Base-by-base conservation (phyloP, 1,140 invertebrate genomes). In the Trichoplusia ni region DNA sequence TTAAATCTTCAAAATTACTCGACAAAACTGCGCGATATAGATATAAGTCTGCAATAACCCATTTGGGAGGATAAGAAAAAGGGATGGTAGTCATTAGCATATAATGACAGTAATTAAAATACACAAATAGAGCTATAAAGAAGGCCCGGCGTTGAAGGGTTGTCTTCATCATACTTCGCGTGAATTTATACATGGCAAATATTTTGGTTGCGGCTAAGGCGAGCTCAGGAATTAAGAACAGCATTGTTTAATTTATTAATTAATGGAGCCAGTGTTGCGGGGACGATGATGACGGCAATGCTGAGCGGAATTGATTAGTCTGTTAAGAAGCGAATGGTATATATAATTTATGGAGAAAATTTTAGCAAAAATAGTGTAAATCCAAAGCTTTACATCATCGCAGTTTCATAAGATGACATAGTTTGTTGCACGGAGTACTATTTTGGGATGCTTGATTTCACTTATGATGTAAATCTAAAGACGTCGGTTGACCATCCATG, bases 101-200 rank as follows among this genome's bases (percentile, higher is more conserved):
- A 91, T 91, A 91, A 91, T 91, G 90, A 91, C 87, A 84, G 90
- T 91, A 91, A 91, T 91, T 91, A 91, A 91, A 91, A 91, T 91
- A 91, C 88, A 91, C 90, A 91, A 91, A 91, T 91, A 91, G 88
- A 90, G 86, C 88, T 82, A 91, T 91, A 91, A 91, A 91, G 86
- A 81, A 82, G 81, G 86, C 77, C 71, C 73, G 75, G 71, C 77
- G 82, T 72, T 84, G 89, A 91, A 90, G 89, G 90, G 90, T 84
- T 89, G 89, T 90, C 87, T 91, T 89, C 89, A 86, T 89, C 84
- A 86, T 84, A 71, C 76, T 54, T 70, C 53, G 72, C 76, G 81
- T 79, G 79, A 82, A 87, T 90, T 88, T 89, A 89, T 89, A 90
- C 85, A 87, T 87, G 81, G 86, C 82, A 90, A 90, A 90, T 90